Evolutionary conservation across 1,140 invertebrate genomes (phyloP).

Genomic region (Doryteuthis pealeii): DNA sequence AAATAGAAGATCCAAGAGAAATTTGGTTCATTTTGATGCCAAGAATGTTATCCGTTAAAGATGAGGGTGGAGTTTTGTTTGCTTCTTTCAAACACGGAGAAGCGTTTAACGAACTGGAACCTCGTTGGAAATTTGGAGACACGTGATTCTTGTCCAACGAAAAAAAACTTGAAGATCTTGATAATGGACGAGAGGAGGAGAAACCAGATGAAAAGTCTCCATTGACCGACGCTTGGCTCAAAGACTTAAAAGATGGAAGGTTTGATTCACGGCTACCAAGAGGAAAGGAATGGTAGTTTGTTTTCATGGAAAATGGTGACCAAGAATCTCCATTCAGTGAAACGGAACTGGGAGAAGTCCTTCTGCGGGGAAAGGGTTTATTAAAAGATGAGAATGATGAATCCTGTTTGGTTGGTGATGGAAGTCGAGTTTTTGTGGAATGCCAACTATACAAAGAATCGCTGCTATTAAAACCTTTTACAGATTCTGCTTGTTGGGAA

Average conservation of each 20-base stretch:
- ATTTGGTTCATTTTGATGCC: too few species aligned
- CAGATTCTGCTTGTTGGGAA: background rate
- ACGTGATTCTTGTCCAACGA: too few species aligned
- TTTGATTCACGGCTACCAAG: background rate
- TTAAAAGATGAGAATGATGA: background rate
- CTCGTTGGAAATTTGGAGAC: too few species aligned
- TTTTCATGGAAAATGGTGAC: background rate
- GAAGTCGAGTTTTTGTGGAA: background rate
- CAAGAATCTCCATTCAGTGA: background rate
- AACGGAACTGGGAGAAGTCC: background rate
- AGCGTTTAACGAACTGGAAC: too few species aligned
- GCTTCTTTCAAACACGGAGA: too few species aligned
- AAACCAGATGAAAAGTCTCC: too few species aligned
- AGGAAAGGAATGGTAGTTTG: background rate
- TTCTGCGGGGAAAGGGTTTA: background rate
- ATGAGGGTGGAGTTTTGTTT: too few species aligned
- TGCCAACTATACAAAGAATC: background rate
- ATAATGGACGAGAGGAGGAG: too few species aligned
- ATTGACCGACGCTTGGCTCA: background rate
- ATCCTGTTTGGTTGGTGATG: background rate
- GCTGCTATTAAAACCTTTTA: background rate
- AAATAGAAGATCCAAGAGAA: too few species aligned
- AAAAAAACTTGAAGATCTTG: too few species aligned
- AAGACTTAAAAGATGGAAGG: background rate
- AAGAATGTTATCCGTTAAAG: too few species aligned